Base-by-base conservation (phyloP, 2,113 vertebrate species). In the Leptocoma aspasia region DNA sequence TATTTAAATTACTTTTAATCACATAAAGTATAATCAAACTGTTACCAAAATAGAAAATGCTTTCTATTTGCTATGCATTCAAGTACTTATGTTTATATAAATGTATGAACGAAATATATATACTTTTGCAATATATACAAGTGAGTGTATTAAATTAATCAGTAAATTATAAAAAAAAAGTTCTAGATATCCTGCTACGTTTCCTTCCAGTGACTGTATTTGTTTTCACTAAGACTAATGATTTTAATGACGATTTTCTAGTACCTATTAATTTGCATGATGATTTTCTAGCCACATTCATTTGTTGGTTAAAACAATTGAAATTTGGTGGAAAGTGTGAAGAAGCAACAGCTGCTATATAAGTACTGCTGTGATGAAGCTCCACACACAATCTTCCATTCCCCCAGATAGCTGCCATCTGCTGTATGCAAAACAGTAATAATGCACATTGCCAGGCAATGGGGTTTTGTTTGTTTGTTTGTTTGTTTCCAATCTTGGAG, bases 371-470 rank as follows among this genome's bases (percentile, higher is more conserved):
- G 84, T 97, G 95, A 96, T 96, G 94, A 97, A 96, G 93, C 96
- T 97, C n/a, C 97, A 82, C 94, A 96, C 94, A 94, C 54, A 92
- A 90, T 96, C 95, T 97, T 97, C 96, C 97, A 97, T 98, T 97
- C 98, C 97, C 97, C 97, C 97, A 97, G 97, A 98, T 98, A 98
- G 97, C 96, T 98, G 97, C 99, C 99, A 99, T 99, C 99, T 99
- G 99, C 98, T 98, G 96, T 98, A 98, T 99, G 98, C 98, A 99
- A 98, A 99, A 98, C 98, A 99, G 97, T 96, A 73, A 93, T 96
- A 98, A 98, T 98, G 98, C 98, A 97, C 97, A 97, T 98, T 98
- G 98, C 98, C 98, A 98, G 97, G 97, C 98, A 85, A 90, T 96
- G 95, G 85, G 96, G 17, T 65, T 91, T 95, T 92, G 63, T 82